phyloP scores from a whole-genome alignment of 1,140 invertebrate genomes.

The Sipha flava region DNA sequence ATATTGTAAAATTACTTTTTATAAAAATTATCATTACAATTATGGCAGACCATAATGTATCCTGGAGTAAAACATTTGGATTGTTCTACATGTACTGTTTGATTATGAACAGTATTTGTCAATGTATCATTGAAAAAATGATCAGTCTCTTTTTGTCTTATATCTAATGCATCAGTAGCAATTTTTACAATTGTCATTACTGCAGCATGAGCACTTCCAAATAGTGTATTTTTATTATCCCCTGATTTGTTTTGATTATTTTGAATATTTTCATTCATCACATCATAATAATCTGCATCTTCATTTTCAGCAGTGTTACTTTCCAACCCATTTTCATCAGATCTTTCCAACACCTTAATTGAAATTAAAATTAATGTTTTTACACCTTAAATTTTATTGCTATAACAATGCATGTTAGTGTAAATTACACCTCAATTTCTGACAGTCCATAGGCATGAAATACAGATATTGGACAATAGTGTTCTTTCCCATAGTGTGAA shows the following conservation, averaged over 20 bases:
- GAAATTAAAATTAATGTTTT: too few species aligned
- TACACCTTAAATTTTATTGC: background rate
- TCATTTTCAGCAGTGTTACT: constrained; percentile 50
- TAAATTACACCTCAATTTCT: constrained; percentile 65
- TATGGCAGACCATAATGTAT: constrained; percentile 60
- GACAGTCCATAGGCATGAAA: constrained; percentile 86
- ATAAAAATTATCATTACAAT: constrained; percentile 53
- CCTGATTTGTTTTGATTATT: constrained; percentile 47
- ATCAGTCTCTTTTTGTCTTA: constrained; percentile 40
- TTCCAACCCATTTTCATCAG: constrained; percentile 44
- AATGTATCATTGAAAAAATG: background rate
- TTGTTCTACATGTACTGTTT: background rate
- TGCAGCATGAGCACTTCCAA: constrained; percentile 73
- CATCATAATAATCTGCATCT: constrained; percentile 55
- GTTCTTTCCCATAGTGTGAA: constrained; percentile 89
- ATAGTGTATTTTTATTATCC: constrained; percentile 55
- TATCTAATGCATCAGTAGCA: constrained; percentile 69
- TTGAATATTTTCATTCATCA: constrained; percentile 45
- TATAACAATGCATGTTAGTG: background rate
- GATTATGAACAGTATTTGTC: background rate
- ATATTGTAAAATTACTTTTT: constrained; percentile 35
- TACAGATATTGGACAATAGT: constrained; percentile 92
- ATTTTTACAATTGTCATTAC: constrained; percentile 82
- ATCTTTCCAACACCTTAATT: constrained; percentile 59
- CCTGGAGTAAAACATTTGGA: constrained; percentile 52